Base-by-base conservation (phyloP, 2,888 invertebrate species). In the Nysson spinosus region DNA sequence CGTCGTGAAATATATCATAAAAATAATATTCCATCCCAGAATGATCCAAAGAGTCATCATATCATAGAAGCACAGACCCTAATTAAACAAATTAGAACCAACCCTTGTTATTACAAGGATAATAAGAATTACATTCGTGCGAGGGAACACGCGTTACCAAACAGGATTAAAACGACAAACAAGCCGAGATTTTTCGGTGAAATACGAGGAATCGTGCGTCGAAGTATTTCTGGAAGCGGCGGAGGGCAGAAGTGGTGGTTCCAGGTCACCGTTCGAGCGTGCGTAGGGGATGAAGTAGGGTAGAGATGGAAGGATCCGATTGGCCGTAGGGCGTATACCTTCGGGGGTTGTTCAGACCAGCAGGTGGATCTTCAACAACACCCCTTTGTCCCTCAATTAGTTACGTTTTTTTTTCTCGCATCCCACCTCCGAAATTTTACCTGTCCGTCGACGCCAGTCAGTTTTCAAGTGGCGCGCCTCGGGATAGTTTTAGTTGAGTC, bases 281-380 rank as follows among this genome's bases (percentile, higher is more conserved):
- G 72, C 75, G 76, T 66, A 58, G 61, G 73, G 73, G 68, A 67
- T 71, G 64, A 70, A 68, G 69, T 65, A 64, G 75, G 69, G 70
- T 50, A 58, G 67, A 73, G 68, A 75, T 63, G 66, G 71, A 72
- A 52, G 69, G 49, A 51, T 65, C 62, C 72, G 79, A 85, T 85
- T 85, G 85, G 84, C 69, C 69, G 73, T 71, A 70, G 84, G 85
- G 83, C 82, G 83, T 80, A 69, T 72, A 80, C 83, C 46, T 71
- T 64, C 30, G 64, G 68, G 78, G 77, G 78, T 77, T 72, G 76
- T 58, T 71, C 51, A 54, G 55, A 58, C 63, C 74, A 72, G 85
- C 84, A 85, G 85, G 83, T 85, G 84, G 80, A 84, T 84, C 81
- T 77, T 75, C 74, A 74, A 78, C 79, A 75, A 71, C 79, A 78